Evolutionary conservation across 37 sponge, comb jelly and placozoan genomes (phyloP).

Genomic region (Haliclona indistincta): DNA sequence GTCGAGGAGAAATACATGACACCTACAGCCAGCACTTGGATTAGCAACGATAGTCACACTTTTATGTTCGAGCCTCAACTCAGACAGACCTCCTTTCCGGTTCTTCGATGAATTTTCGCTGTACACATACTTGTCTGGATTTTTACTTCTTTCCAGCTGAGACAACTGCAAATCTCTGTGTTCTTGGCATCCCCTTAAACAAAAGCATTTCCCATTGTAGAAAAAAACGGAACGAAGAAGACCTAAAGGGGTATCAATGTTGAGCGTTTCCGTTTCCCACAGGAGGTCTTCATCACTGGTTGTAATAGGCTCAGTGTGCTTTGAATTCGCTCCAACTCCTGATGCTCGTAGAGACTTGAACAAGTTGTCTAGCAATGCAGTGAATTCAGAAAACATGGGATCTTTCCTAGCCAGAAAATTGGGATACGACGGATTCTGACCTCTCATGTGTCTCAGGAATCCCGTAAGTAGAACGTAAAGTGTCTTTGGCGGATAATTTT

Average conservation of each 20-base stretch:
- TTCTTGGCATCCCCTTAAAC: background rate
- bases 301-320: background rate
- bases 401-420: background rate
- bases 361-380: background rate
- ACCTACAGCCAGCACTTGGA: background rate
- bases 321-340: background rate
- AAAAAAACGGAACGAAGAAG: slow-evolving; percentile 4
- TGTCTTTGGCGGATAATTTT: slow-evolving; percentile 16
- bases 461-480: slow-evolving; percentile 1
- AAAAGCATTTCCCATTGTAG: slow-evolving; percentile 11
- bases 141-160: slow-evolving; percentile 3
- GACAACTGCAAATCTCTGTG: slow-evolving; percentile 11
- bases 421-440: background rate
- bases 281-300: background rate
- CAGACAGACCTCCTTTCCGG: slow-evolving; percentile 1
- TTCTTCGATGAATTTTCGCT: slow-evolving; percentile 38
- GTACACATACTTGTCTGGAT: slow-evolving; percentile 14
- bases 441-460: slow-evolving; percentile 25
- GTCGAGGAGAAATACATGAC: slow-evolving; percentile 2
- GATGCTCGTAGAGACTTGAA: background rate
- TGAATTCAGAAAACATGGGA: background rate
- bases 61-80: slow-evolving; percentile 9
- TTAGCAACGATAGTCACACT: slow-evolving; percentile 1
- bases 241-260: background rate
- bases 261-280: background rate